Evolutionary conservation across 2,888 invertebrate genomes (phyloP), one percentile per base, ranked within the genome.

Genomic region (Fissipunctia ypsillon): DNA sequence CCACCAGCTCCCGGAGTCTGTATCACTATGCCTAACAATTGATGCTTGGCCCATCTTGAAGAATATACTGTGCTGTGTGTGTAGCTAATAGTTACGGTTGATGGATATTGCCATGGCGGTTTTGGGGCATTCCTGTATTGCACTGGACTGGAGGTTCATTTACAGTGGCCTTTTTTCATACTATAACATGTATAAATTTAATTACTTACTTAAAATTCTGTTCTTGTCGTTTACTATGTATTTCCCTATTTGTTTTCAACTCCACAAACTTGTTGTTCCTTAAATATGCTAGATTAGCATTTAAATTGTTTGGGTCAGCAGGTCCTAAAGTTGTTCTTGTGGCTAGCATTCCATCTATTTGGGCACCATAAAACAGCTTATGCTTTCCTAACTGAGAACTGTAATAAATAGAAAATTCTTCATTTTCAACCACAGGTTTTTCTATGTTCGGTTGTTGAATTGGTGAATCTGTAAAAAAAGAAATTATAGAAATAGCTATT

Each of bases 381-480:
- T 90, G 87, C 31, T 81, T 70, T 35, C 87, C 87, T 68, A 91
- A 76, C 9, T 71, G 77, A 45, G 89, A 68, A 48, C 57, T 78
- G 59, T 86, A 89, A 76, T 81, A 90, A 35, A 90, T 35, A 50
- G 88, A 87, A 75, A 91, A 91, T 75, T 91, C 91, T 80, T 89
- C 91, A 87, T 91, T 91, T 86, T 91, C 91, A 74, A 89, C 70
- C 5, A 91, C 89, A 45, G 91, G 88, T 61, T 80, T 87, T 6
- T 88, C 69, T 52, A 86, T 84, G 64, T 88, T 72, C 28, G 90
- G 90, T 68, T 61, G 48, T 25, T 67, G 66, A 50, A 61, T 71
- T 56, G 91, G 89, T 41, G 63, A 64, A 80, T 91, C 91, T 91
- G 84, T 10, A 87, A 87, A 59, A 70, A 43, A 60, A 60, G 0